phyloP scores from a whole-genome alignment of 92 coral and sea anemone genomes.

The Paragorgia papillata region DNA sequence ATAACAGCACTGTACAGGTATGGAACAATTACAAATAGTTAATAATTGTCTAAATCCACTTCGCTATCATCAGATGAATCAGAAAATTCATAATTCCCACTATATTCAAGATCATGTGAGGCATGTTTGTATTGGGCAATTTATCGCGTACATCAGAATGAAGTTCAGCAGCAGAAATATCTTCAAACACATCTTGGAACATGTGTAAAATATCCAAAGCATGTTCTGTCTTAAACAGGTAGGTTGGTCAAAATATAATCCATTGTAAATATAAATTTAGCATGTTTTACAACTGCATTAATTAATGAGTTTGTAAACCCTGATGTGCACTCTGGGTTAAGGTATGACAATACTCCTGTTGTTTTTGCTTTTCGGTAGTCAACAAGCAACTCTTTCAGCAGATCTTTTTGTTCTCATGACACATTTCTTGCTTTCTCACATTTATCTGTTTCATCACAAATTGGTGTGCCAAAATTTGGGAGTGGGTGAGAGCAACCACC shows the following conservation, averaged over 20 bases:
- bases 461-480: not conserved
- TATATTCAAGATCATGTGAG: conserved; percentile 20
- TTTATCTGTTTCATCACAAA: not conserved
- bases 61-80: not conserved
- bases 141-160: not conserved
- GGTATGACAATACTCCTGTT: no score
- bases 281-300: conserved; percentile 6
- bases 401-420: conserved; percentile 4
- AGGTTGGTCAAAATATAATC: conserved; percentile 14
- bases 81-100: conserved; percentile 19
- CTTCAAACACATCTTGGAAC: conserved; percentile 42
- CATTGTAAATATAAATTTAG: conserved; percentile 35
- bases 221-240: conserved; percentile 27
- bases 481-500: not conserved
- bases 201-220: conserved; percentile 21
- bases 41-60: not conserved
- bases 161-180: conserved; percentile 6
- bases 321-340: no score
- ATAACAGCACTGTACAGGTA: no score
- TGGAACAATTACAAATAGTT: no score
- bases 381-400: conserved; percentile 40
- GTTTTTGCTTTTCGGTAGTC: conserved; percentile 22
- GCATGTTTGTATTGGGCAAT: not conserved
- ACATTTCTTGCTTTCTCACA: not conserved
- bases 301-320: not conserved